Evolutionary conservation across 2,888 invertebrate species (phyloP).

Genomic region (Stictocephala bisonia): DNA sequence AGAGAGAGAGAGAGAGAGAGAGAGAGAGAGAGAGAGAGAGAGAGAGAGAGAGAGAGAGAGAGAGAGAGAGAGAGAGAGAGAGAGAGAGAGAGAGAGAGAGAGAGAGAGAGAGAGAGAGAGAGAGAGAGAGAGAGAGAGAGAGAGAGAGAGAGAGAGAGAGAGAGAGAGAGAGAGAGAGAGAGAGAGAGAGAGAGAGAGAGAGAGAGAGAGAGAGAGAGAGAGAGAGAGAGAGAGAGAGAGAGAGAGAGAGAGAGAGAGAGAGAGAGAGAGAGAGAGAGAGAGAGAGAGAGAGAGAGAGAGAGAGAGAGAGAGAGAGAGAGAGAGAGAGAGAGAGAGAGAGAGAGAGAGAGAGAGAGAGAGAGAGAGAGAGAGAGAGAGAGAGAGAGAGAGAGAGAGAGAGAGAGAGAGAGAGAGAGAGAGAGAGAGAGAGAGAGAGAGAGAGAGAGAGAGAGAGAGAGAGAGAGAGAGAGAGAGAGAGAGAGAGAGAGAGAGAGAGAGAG

Average conservation of each 20-base stretch:
- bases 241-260: constrained; percentile 29
- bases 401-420: constrained; percentile 42
- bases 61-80: constrained; percentile 43
- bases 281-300: constrained; percentile 36
- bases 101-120: constrained; percentile 38
- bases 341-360: constrained; percentile 40
- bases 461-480: constrained; percentile 41
- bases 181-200: constrained; percentile 40
- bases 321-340: constrained; percentile 45
- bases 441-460: constrained; percentile 43
- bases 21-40: constrained; percentile 34
- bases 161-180: constrained; percentile 34
- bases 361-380: constrained; percentile 33
- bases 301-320: constrained; percentile 42
- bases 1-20: constrained; percentile 39
- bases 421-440: constrained; percentile 42
- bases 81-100: constrained; percentile 37
- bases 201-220: constrained; percentile 35
- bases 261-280: constrained; percentile 36
- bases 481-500: constrained; percentile 43
- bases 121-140: constrained; percentile 8
- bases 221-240: constrained; percentile 33
- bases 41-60: constrained; percentile 46
- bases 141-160: constrained; percentile 7
- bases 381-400: constrained; percentile 43